Conservation (phyloP, 2,113 vertebrate genomes). For the Motacilla tschutschensis region DNA sequence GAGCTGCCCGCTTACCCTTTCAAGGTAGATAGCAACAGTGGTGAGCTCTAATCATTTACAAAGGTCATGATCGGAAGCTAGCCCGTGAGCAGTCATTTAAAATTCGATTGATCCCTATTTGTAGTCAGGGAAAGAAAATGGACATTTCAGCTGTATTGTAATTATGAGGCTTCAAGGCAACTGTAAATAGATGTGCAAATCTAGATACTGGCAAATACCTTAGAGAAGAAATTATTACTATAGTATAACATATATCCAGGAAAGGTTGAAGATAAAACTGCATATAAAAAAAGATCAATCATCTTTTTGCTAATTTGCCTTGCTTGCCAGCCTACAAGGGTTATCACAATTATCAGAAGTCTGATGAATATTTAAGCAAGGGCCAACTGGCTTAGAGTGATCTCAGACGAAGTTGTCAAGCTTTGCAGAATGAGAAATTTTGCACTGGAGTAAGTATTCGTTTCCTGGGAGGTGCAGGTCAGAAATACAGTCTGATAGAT, state of each 20-base stretch:
- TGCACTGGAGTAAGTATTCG: neutral
- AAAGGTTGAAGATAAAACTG: slow-evolving; percentile 81
- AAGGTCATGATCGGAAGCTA: slow-evolving; percentile 87
- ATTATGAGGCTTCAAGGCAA: slow-evolving; percentile 84
- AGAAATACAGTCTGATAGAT: neutral
- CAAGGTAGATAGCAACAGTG: slow-evolving; percentile 78
- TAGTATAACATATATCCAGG: slow-evolving; percentile 60
- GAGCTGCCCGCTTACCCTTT: slow-evolving; percentile 81
- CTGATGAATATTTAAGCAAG: slow-evolving; percentile 68
- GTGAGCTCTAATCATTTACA: slow-evolving; percentile 90
- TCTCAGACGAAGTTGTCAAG: neutral
- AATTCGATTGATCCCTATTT: slow-evolving; percentile 89
- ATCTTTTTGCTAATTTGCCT: slow-evolving; percentile 75
- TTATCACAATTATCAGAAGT: slow-evolving; percentile 79
- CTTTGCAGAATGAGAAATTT: slow-evolving; percentile 1
- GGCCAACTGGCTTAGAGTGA: slow-evolving; percentile 46
- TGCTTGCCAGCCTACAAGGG: slow-evolving; percentile 65
- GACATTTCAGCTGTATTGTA: slow-evolving; percentile 86
- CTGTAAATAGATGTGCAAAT: slow-evolving; percentile 82
- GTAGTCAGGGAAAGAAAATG: slow-evolving; percentile 84
- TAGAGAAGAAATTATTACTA: slow-evolving; percentile 78
- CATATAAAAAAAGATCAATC: slow-evolving; percentile 79
- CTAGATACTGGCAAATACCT: slow-evolving; percentile 75
- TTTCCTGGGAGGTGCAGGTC: neutral
- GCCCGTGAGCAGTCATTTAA: slow-evolving; percentile 83